These are phyloP conservation scores for Dendrolimus punctatus DNA, from an alignment of 1,140 invertebrate genomes.

Conservation along the genomic window DNA sequence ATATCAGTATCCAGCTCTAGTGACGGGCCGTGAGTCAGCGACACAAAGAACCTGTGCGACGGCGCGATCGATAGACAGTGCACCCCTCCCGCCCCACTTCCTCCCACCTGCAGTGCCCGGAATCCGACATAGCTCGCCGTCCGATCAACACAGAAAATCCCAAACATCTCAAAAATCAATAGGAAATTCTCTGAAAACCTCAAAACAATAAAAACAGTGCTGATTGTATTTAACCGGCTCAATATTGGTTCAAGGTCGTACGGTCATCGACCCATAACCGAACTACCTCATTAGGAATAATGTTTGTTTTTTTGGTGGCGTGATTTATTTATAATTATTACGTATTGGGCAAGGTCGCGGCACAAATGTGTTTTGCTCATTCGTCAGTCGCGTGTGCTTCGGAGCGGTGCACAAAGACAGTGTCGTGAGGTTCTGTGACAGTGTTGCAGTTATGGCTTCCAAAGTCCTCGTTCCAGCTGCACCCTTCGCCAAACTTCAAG, in stretches of 20 bases:
- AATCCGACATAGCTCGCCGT: constrained; percentile 18
- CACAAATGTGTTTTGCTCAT: constrained; percentile 51
- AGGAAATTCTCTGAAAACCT: constrained; percentile 11
- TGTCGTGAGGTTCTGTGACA: not conserved
- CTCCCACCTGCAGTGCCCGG: constrained; percentile 21
- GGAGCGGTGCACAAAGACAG: constrained; percentile 36
- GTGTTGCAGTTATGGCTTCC: constrained; percentile 45
- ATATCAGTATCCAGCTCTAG: not conserved
- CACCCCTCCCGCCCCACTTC: constrained; percentile 26
- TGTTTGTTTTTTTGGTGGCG: not conserved
- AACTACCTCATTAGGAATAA: not conserved
- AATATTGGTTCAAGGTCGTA: constrained; percentile 45
- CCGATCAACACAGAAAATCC: constrained; percentile 22
- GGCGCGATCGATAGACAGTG: constrained; percentile 57
- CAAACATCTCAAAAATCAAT: constrained; percentile 26
- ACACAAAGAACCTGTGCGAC: constrained; percentile 42
- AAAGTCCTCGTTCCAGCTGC: constrained; percentile 57
- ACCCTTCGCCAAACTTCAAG: constrained; percentile 56
- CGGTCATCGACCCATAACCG: constrained; percentile 26
- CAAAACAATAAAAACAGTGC: constrained; percentile 18
- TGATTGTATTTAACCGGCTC: constrained; percentile 15
- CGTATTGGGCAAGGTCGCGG: constrained; percentile 46
- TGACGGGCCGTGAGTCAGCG: constrained; percentile 47
- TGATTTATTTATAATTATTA: constrained; percentile 59
- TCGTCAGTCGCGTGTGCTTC: constrained; percentile 42